Evolutionary conservation across 1,140 invertebrate species (phyloP).

Genomic region (Heliothis subflexa): DNA sequence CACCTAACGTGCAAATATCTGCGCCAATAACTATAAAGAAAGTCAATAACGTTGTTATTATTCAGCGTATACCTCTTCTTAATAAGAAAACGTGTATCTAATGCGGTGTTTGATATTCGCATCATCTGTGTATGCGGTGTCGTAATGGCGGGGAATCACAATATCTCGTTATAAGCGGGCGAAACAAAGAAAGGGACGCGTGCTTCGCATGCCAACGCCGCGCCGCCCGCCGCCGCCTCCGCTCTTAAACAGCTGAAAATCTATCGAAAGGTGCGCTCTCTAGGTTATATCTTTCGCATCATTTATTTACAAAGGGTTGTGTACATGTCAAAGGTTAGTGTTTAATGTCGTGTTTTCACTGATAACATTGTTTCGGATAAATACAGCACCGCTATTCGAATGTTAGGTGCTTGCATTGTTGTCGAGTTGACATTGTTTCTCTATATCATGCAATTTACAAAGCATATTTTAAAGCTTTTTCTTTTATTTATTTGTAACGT

Average conservation of each 20-base stretch:
- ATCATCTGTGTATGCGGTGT: conserved; percentile 77
- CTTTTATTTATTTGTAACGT: too few relatives aligned
- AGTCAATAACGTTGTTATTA: conserved; percentile 67
- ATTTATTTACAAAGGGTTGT: conserved; percentile 41
- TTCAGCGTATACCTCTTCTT: conserved; percentile 73
- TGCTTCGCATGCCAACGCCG: conserved; percentile 69
- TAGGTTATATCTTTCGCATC: conserved; percentile 27
- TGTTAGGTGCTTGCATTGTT: neutral
- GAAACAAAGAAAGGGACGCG: conserved; percentile 81
- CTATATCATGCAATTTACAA: neutral
- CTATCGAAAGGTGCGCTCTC: conserved; percentile 51
- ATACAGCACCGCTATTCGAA: conserved; percentile 13
- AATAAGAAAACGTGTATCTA: conserved; percentile 84
- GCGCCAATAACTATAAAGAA: conserved; percentile 53
- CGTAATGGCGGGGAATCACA: conserved; percentile 83
- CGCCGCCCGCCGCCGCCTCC: conserved; percentile 38
- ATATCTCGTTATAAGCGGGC: conserved; percentile 84
- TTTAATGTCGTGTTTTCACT: conserved; percentile 21
- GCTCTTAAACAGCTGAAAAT: conserved; percentile 60
- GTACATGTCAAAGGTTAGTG: conserved; percentile 28
- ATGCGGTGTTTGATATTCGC: conserved; percentile 80
- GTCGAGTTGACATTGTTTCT: neutral
- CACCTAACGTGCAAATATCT: conserved; percentile 41
- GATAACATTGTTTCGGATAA: conserved; percentile 19
- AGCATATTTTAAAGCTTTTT: neutral